phyloP scores from a whole-genome alignment of 2,113 vertebrate genomes.

The Elgaria multicarinata region DNA sequence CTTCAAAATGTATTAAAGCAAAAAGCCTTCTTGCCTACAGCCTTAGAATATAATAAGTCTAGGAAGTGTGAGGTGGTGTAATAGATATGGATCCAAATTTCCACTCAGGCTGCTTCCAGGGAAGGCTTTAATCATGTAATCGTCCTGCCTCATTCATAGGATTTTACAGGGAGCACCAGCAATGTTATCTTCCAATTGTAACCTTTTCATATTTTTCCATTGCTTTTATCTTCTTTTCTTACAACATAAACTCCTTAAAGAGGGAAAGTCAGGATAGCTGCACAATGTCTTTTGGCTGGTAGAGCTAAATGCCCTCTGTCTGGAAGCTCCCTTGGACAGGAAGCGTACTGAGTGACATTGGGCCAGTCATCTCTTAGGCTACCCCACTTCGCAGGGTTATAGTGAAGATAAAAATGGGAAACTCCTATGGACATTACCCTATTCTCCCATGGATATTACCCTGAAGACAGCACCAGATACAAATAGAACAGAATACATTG shows the following conservation, averaged over 20 bases:
- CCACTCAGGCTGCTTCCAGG: not conserved
- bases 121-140: too few relatives aligned
- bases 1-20: not conserved
- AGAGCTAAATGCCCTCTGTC: too few relatives aligned
- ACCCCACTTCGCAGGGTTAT: not conserved
- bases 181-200: too few relatives aligned
- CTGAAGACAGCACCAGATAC: not conserved
- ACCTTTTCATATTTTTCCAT: too few relatives aligned
- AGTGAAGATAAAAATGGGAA: not conserved
- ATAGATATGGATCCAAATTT: not conserved
- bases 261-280: too few relatives aligned
- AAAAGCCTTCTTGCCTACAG: not conserved
- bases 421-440: not conserved
- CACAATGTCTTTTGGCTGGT: too few relatives aligned
- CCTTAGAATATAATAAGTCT: not conserved
- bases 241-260: too few relatives aligned
- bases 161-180: not conserved
- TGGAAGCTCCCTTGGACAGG: not conserved
- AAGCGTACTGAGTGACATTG: not conserved
- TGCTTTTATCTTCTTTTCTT: too few relatives aligned
- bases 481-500: not conserved
- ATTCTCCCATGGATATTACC: too few relatives aligned
- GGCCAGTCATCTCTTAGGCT: not conserved
- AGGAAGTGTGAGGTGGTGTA: not conserved
- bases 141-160: too few relatives aligned